Percentiles rank a stretch among this genome's conserved stretches.
Conservation (phyloP, 2,113 vertebrate species). For the Syngnathus scovelli region DNA sequence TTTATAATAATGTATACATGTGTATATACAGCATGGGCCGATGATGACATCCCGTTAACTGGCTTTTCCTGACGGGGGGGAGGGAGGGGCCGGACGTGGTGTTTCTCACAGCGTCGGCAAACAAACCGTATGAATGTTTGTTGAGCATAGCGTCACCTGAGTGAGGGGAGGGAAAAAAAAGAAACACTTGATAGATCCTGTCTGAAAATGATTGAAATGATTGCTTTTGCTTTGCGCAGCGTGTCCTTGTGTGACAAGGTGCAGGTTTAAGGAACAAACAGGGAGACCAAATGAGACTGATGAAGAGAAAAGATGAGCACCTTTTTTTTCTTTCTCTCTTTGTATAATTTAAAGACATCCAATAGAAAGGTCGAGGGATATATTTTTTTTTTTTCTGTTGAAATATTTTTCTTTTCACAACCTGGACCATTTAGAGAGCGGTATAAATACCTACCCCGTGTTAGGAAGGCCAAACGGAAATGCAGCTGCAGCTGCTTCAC, state of each 20-base stretch:
- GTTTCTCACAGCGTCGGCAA: constrained; percentile 63
- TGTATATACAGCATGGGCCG: constrained; percentile 74
- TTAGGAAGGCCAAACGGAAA: constrained; percentile 63
- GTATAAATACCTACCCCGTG: constrained; percentile 71
- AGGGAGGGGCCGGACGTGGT: constrained; percentile 63
- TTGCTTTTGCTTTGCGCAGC: constrained; percentile 61
- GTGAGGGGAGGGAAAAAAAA: constrained; percentile 54
- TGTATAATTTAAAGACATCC: constrained; percentile 77
- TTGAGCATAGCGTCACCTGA: constrained; percentile 50
- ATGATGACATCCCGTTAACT: constrained; percentile 64
- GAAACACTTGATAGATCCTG: constrained; percentile 68
- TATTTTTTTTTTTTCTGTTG: constrained; percentile 37
- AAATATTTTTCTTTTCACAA: constrained; percentile 61
- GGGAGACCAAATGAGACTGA: constrained; percentile 50
- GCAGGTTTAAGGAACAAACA: constrained; percentile 60
- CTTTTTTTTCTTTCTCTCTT: constrained; percentile 68
- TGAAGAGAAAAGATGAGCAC: constrained; percentile 64
- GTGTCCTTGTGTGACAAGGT: constrained; percentile 64
- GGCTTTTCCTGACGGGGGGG: constrained; percentile 53
- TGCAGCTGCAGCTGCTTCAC: constrained; percentile 62
- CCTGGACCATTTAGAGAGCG: constrained; percentile 71
- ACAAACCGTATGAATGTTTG: constrained; percentile 62
- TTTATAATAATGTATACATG: constrained; percentile 71
- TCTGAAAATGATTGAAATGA: constrained; percentile 55
- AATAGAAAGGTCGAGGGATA: constrained; percentile 48